Percentiles rank a stretch among this genome's conserved stretches.
Evolutionary conservation across 2,113 vertebrate genomes (phyloP).

Genomic region (Pipra filicauda): DNA sequence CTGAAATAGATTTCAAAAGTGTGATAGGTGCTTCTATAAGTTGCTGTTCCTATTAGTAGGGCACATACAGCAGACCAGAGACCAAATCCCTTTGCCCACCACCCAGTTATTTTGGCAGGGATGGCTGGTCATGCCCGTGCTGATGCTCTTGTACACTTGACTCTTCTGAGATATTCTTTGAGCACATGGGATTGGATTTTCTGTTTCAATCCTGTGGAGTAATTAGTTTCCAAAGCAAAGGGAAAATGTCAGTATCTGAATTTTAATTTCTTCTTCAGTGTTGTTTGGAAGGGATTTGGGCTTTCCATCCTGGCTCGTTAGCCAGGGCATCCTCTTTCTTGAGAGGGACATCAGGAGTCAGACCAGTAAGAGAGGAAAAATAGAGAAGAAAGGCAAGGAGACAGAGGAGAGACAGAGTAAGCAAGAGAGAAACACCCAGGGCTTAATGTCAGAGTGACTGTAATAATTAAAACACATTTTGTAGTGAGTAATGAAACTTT

Average conservation of each 20-base stretch:
- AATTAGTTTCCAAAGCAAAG: neutral
- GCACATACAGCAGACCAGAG: neutral
- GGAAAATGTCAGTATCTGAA: neutral
- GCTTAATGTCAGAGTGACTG: conserved; percentile 38
- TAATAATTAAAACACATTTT: conserved; percentile 54
- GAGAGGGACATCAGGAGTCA: neutral
- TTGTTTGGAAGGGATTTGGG: neutral
- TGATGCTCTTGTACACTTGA: neutral
- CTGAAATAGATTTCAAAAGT: neutral
- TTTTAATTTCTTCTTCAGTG: neutral
- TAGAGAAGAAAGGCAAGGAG: neutral
- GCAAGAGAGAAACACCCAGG: conserved; percentile 47
- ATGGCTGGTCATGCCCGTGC: neutral
- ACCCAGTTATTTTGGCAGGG: neutral
- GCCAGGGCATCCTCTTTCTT: neutral
- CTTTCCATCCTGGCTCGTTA: neutral
- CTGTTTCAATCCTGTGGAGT: neutral
- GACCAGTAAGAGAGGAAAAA: neutral
- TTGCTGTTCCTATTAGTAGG: neutral
- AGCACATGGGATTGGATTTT: neutral
- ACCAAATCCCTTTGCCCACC: neutral
- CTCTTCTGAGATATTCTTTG: neutral
- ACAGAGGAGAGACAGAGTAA: neutral
- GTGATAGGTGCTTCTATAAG: neutral
- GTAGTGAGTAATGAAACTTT: conserved; percentile 62